Percentiles rank a stretch among this genome's conserved stretches.
These are phyloP conservation scores for Prunella strophiata DNA, from an alignment of 2,797 vertebrate species.

Conservation along the genomic window DNA sequence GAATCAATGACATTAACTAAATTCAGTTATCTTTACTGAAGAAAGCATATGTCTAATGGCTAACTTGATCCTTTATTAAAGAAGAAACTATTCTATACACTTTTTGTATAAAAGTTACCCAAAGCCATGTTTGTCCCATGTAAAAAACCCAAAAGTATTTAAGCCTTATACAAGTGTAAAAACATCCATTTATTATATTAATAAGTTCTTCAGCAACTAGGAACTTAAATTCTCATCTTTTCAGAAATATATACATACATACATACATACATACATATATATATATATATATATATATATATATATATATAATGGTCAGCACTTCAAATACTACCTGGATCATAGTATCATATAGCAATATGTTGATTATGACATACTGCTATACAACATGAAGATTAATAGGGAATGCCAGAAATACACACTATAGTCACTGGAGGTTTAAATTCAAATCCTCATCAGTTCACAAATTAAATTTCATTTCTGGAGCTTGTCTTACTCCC, in stretches of 20 bases:
- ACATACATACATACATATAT: fast-evolving
- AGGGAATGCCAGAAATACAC: neutral
- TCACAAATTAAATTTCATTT: slow-evolving; percentile 23
- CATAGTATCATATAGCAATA: neutral
- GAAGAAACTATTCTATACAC: neutral
- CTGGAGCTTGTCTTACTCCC: neutral
- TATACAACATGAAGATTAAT: neutral
- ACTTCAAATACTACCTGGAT: neutral
- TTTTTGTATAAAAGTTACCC: neutral
- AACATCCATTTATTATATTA: neutral
- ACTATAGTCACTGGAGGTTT: neutral
- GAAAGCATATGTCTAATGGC: neutral
- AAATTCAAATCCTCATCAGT: neutral
- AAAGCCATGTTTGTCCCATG: neutral
- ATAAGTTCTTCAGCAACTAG: neutral
- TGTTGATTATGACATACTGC: neutral
- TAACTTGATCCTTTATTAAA: neutral
- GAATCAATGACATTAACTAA: neutral
- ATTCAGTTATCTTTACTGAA: neutral
- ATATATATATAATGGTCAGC: neutral
- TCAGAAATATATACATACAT: neutral
- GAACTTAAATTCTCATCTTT: neutral
- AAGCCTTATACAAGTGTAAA: neutral
- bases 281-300: neutral
- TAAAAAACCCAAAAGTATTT: neutral